Evolutionary conservation across 2,888 invertebrate species (phyloP).

Genomic region (Andrena bicolor): DNA sequence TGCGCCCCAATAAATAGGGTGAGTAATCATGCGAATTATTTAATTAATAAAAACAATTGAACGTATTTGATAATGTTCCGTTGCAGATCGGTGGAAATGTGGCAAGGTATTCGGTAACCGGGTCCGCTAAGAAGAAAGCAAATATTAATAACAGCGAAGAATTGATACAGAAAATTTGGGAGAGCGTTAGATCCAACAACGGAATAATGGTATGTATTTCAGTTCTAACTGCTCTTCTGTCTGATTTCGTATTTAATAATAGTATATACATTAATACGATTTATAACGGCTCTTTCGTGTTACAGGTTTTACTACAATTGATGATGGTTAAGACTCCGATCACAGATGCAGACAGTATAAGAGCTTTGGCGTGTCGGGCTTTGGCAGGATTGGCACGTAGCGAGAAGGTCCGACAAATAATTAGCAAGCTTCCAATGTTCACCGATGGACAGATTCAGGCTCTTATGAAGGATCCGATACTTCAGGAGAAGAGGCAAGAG

Average conservation of each 20-base stretch:
- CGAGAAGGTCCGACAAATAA: constrained; percentile 96
- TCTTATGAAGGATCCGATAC: constrained; percentile 97
- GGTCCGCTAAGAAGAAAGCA: constrained; percentile 88
- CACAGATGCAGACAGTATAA: constrained; percentile 97
- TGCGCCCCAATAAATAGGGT: constrained; percentile 95
- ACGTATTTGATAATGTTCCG: no score
- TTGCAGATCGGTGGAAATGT: constrained; percentile 86
- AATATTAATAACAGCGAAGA: constrained; percentile 91
- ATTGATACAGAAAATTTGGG: constrained; percentile 96
- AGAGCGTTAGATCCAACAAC: constrained; percentile 96
- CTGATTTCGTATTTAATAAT: no score
- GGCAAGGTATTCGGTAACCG: constrained; percentile 85
- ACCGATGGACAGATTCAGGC: constrained; percentile 96
- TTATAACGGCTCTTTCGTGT: background rate
- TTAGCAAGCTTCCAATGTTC: constrained; percentile 97
- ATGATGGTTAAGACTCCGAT: constrained; percentile 97
- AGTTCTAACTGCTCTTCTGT: background rate
- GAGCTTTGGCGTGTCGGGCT: constrained; percentile 97
- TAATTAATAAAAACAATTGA: background rate
- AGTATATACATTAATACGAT: no score
- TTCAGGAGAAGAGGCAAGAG: constrained; percentile 97
- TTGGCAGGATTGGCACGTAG: constrained; percentile 97
- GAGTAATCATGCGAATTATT: constrained; percentile 74
- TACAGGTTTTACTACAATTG: constrained; percentile 92
- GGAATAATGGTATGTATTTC: constrained; percentile 93